Conservation (phyloP, 2,888 invertebrate species). For the Ophion slaviceki region DNA sequence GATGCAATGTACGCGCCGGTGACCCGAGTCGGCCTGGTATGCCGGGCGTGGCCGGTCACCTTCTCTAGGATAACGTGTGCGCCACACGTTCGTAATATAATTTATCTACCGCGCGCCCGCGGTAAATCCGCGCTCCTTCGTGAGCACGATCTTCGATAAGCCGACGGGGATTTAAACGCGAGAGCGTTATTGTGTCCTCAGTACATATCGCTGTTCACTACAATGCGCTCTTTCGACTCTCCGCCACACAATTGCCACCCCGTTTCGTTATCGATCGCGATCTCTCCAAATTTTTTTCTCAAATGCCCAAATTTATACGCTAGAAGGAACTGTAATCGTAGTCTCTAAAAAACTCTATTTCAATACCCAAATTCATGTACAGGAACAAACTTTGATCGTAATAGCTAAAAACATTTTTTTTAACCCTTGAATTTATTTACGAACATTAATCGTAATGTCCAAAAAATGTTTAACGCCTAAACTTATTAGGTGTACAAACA, state of each 20-base stretch:
- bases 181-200: constrained; percentile 17
- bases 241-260: not conserved
- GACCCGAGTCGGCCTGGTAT: constrained; percentile 73
- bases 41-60: constrained; percentile 80
- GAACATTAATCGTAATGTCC: too few species aligned
- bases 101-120: constrained; percentile 61
- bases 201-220: not conserved
- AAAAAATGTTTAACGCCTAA: too few species aligned
- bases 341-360: too few species aligned
- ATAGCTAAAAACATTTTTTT: too few species aligned
- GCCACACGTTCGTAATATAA: constrained; percentile 30
- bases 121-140: constrained; percentile 66
- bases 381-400: too few species aligned
- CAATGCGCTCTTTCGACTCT: constrained; percentile 17
- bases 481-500: too few species aligned
- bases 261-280: not conserved
- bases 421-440: too few species aligned
- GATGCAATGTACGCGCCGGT: constrained; percentile 29
- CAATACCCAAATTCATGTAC: too few species aligned
- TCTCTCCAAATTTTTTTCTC: not conserved
- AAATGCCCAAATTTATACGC: too few species aligned
- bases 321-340: too few species aligned
- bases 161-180: constrained; percentile 56
- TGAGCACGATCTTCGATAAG: constrained; percentile 78
- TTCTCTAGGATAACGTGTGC: constrained; percentile 57